These are phyloP conservation scores for Hydrophis major DNA, from an alignment of 2,797 vertebrate genomes.

Conservation along the genomic window DNA sequence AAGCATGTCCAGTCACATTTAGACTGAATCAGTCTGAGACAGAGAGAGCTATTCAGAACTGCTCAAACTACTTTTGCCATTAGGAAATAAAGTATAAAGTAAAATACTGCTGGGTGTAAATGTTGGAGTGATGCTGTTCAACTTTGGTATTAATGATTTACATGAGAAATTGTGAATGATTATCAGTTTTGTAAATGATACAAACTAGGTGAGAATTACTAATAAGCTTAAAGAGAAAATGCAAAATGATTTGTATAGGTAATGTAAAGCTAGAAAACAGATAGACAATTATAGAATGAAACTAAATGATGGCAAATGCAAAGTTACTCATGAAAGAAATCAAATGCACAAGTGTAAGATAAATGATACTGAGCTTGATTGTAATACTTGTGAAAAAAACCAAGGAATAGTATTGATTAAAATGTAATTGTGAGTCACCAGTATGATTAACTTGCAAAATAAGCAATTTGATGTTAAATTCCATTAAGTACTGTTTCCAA, in stretches of 20 bases:
- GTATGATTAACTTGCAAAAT: background rate
- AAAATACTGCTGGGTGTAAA: background rate
- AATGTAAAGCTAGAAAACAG: background rate
- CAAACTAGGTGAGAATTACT: background rate
- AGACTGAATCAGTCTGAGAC: background rate
- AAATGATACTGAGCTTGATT: background rate
- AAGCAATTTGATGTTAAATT: background rate
- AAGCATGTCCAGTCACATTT: background rate
- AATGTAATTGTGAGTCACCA: background rate
- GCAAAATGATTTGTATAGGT: background rate
- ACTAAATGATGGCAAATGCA: background rate
- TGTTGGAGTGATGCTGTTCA: background rate
- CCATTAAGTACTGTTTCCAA: background rate
- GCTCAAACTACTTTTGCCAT: background rate
- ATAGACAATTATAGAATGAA: background rate
- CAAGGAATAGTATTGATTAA: background rate
- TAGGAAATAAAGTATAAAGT: background rate
- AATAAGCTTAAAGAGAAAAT: background rate
- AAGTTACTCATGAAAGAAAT: background rate
- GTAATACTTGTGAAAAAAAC: background rate
- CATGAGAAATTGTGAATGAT: background rate
- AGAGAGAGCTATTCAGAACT: background rate
- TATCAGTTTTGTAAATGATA: background rate
- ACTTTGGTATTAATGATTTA: background rate
- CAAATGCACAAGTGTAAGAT: background rate